phyloP scores from a whole-genome alignment of 2,113 vertebrate genomes.

The Hippocampus barbouri region DNA sequence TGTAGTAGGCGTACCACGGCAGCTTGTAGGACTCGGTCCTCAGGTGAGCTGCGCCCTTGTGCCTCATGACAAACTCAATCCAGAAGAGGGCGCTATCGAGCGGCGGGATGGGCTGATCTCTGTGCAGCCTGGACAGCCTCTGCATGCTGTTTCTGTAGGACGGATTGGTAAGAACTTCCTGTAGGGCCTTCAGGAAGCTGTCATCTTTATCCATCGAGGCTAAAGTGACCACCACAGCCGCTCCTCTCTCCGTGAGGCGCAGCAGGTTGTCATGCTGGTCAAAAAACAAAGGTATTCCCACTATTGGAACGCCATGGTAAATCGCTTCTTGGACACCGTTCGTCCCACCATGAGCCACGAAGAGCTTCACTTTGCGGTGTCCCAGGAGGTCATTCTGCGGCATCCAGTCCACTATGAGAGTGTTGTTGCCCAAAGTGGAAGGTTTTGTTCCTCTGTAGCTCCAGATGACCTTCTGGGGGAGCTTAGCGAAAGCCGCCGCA shows the following conservation, averaged over 20 bases:
- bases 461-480: slow-evolving; percentile 73
- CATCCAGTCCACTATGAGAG: slow-evolving; percentile 66
- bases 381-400: slow-evolving; percentile 71
- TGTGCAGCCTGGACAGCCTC: slow-evolving; percentile 65
- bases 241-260: slow-evolving; percentile 57
- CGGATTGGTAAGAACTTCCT: slow-evolving; percentile 60
- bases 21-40: slow-evolving; percentile 49
- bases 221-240: slow-evolving; percentile 50
- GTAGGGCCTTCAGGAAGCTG: slow-evolving; percentile 46
- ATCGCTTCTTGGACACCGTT: slow-evolving; percentile 71
- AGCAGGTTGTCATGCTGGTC: slow-evolving; percentile 68
- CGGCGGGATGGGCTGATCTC: slow-evolving; percentile 51
- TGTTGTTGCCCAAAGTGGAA: slow-evolving; percentile 63
- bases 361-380: slow-evolving; percentile 59
- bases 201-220: slow-evolving; percentile 46
- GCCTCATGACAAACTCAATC: slow-evolving; percentile 68
- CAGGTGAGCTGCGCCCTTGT: slow-evolving; percentile 67
- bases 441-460: slow-evolving; percentile 54
- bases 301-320: slow-evolving; percentile 66
- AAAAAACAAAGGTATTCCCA: slow-evolving; percentile 68
- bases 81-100: slow-evolving; percentile 62
- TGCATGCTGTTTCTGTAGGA: slow-evolving; percentile 69
- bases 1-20: slow-evolving; percentile 68
- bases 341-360: slow-evolving; percentile 69
- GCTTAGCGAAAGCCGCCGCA: slow-evolving; percentile 59